Evolutionary conservation across 2,797 vertebrate genomes (phyloP).

Genomic region (Acanthiza pusilla): DNA sequence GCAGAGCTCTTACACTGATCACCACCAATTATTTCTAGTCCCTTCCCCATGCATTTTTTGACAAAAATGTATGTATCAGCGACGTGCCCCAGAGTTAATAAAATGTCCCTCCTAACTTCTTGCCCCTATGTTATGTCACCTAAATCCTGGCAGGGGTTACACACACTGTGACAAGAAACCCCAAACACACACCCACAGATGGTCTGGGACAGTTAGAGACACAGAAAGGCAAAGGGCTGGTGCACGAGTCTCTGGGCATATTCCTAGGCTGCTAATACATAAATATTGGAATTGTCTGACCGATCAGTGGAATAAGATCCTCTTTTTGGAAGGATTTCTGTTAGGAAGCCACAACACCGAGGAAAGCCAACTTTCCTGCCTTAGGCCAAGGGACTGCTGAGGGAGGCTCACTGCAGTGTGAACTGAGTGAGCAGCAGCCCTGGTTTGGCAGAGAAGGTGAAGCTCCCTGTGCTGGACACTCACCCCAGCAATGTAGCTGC

Average conservation of each 20-base stretch:
- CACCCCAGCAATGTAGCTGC: conserved; percentile 96
- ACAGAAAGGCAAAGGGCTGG: background rate
- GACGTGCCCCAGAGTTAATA: background rate
- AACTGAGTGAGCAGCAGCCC: background rate
- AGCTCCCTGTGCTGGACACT: background rate
- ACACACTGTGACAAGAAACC: background rate
- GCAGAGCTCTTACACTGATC: background rate
- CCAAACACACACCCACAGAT: background rate
- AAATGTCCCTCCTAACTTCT: background rate
- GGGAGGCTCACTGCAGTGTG: background rate
- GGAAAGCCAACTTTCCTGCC: background rate
- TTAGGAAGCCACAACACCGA: background rate
- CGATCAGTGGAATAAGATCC: background rate
- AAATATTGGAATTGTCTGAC: background rate
- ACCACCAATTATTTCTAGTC: background rate
- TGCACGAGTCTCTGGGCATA: rapidly evolving
- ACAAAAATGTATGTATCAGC: rapidly evolving
- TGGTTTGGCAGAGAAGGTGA: rapidly evolving
- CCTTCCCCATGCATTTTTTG: rapidly evolving
- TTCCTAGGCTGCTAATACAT: background rate
- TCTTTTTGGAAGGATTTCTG: background rate
- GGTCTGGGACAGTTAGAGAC: background rate
- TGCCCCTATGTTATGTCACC: background rate
- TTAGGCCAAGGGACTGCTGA: background rate
- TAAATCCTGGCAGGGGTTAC: background rate